Conservation (phyloP, 2,113 vertebrate genomes). For the Laticauda colubrina region DNA sequence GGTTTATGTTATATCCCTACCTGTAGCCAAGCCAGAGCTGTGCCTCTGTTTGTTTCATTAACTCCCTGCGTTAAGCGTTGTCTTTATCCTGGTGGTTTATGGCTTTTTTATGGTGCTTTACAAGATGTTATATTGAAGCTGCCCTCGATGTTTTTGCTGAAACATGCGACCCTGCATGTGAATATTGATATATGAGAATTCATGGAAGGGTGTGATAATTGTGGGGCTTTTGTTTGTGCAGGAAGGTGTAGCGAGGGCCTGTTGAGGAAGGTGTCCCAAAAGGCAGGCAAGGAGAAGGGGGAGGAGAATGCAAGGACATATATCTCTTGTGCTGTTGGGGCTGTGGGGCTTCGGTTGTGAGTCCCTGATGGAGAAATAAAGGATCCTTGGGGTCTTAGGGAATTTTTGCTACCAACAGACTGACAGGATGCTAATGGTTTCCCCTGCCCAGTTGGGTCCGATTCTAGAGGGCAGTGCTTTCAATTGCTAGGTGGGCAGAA, state of each 20-base stretch:
- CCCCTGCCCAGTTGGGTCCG: background rate
- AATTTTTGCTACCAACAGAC: background rate
- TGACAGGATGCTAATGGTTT: background rate
- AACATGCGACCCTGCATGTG: background rate
- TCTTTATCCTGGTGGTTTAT: slow-evolving; percentile 28
- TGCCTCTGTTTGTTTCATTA: slow-evolving; percentile 27
- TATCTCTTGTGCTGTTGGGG: background rate
- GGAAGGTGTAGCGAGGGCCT: background rate
- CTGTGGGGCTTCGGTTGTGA: background rate
- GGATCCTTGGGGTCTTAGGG: background rate
- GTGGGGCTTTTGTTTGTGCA: background rate
- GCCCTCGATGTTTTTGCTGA: slow-evolving; percentile 16
- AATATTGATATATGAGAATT: slow-evolving; percentile 18
- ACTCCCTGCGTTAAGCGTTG: slow-evolving; percentile 4
- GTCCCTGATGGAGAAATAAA: background rate
- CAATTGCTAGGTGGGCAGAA: background rate
- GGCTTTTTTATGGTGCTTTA: slow-evolving; percentile 25
- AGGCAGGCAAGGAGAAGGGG: background rate
- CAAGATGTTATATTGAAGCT: slow-evolving; percentile 25
- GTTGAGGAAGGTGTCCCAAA: background rate
- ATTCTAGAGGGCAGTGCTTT: background rate
- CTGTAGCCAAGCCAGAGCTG: background rate
- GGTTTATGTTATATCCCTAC: background rate
- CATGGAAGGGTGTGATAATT: slow-evolving; percentile 5
- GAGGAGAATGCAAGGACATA: background rate